A percentile compares a stretch with the other conserved stretches of the same genome.
Evolutionary conservation across 23 tunicate genomes (phyloP).

Genomic region (Ascidia mentula): DNA sequence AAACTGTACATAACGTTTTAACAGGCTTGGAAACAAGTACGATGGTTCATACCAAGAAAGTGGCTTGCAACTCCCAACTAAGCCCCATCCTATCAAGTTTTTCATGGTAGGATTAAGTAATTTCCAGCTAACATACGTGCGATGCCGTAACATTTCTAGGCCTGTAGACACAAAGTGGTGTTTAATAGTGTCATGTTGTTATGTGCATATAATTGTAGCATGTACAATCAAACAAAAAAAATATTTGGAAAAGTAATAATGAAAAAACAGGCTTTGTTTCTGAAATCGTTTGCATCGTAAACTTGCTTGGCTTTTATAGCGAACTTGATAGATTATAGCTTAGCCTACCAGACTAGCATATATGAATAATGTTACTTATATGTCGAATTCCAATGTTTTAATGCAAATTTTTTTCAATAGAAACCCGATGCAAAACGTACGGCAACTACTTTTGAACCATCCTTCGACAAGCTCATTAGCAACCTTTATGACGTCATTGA

Average conservation of each 20-base stretch:
- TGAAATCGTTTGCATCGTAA: not conserved
- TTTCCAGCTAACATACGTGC: no score
- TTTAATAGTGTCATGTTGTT: no score
- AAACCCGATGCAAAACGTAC: not conserved
- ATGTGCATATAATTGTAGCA: no score
- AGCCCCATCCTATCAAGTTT: constrained; percentile 59
- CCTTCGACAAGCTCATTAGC: constrained; percentile 39
- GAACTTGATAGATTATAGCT: no score
- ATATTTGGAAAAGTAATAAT: not conserved
- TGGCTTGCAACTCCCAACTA: constrained; percentile 77
- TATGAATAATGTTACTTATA: no score
- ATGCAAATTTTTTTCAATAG: not conserved
- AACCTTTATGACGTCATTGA: constrained; percentile 60
- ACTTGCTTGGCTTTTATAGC: not conserved
- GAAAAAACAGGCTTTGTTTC: not conserved
- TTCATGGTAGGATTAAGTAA: constrained; percentile 76
- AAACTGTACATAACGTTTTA: not conserved
- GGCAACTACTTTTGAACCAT: constrained; percentile 58
- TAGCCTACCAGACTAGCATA: no score
- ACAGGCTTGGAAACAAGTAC: constrained; percentile 77
- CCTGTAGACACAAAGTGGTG: no score
- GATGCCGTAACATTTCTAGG: no score
- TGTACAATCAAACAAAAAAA: no score
- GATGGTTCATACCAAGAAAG: constrained; percentile 66
- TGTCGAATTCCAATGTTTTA: no score